Evolutionary conservation across 2,113 vertebrate species (phyloP), one percentile per base, ranked within the genome.

Genomic region (Silurus glanis): DNA sequence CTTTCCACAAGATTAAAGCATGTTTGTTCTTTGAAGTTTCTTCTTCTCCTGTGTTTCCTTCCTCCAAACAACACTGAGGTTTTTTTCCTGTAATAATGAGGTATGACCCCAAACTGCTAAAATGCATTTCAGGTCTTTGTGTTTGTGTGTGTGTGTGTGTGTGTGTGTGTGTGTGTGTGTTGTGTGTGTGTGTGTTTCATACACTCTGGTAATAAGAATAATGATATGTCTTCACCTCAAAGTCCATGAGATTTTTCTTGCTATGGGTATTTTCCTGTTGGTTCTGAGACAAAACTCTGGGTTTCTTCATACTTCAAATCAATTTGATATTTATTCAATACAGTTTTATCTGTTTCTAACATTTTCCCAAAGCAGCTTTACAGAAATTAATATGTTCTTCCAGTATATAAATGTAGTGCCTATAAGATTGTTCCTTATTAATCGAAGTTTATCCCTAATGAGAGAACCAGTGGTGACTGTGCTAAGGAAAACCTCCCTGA

Each of bases 1-100:
- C 90, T 89, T 92, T 92, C 61, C 87, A 89, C 89, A 86, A 91
- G 91, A 94, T 94, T 91, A 95, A 94, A 95, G 92, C 92, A 74
- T 89, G 83, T 92, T 91, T 91, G 81, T 90, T 90, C 91, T 92
- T 95, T 94, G 93, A 91, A 94, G 92, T 92, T 88, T 83, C 37
- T 47, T 62, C 87, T 89, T 85, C 81, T 66, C 82, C 74, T 56
- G 85, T 90, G 88, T 89, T 85, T 90, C 91, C 90, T 90, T 87
- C 90, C 91, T 91, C 86, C 83, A 83, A 72, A 88, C 88, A 90
- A 92, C 91, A 88, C 61, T 71, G 45, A 88, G 72, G 23, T n/a
- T 67, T 28, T 72, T 55, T 55, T 37, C 88, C 66, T 67, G 79
- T 88, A 81, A 85, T 69, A 90, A 86, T 90, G 88, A 80, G 82